phyloP scores from a whole-genome alignment of 2,888 invertebrate genomes.

The Ichneumon xanthorius region DNA sequence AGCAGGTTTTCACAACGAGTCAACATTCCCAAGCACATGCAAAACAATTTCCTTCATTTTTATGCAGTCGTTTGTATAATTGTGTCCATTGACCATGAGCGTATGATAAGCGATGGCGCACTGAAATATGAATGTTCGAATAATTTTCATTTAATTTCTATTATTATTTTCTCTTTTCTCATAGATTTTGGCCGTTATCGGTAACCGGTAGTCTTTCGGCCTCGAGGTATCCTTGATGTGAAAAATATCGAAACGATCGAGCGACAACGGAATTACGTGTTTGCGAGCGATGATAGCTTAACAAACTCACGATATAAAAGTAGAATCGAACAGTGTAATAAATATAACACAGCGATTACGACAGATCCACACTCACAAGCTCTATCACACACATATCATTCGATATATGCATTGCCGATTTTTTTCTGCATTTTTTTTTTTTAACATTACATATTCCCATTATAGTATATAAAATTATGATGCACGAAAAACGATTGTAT shows the following conservation, averaged over 20 bases:
- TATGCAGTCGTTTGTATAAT: constrained; percentile 77
- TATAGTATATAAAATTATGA: constrained; percentile 29
- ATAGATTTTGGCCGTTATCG: background rate
- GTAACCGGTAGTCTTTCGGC: background rate
- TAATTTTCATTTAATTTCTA: background rate
- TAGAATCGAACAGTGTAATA: background rate
- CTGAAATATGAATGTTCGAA: constrained; percentile 17
- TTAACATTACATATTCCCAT: background rate
- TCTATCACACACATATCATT: constrained; percentile 14
- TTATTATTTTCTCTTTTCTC: background rate
- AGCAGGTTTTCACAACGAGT: constrained; percentile 17
- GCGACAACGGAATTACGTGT: background rate
- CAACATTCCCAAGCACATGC: constrained; percentile 80
- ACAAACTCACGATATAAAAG: background rate
- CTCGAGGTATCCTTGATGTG: background rate
- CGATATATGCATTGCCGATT: constrained; percentile 17
- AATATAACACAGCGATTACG: constrained; percentile 19
- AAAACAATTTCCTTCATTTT: constrained; percentile 50
- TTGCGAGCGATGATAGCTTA: constrained; percentile 6
- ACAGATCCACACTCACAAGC: constrained; percentile 47
- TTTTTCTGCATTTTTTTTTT: constrained; percentile 5
- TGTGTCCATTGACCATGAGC: constrained; percentile 78
- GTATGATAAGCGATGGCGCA: constrained; percentile 27
- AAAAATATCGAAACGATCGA: constrained; percentile 11
- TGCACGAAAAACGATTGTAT: constrained; percentile 29